Evolutionary conservation across 2,888 invertebrate genomes (phyloP).

Genomic region (Perdita meconis): DNA sequence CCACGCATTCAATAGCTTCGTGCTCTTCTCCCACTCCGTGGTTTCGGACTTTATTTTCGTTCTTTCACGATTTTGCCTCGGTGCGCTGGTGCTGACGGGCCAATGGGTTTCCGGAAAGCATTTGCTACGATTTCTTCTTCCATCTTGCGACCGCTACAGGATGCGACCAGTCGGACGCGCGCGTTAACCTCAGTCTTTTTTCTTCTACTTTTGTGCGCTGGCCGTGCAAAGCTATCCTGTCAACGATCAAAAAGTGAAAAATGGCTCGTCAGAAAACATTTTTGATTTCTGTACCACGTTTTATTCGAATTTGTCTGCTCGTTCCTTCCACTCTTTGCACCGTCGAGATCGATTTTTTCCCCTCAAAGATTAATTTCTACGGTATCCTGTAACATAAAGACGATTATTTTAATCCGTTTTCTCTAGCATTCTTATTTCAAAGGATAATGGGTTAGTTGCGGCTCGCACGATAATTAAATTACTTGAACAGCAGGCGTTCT

Average conservation of each 20-base stretch:
- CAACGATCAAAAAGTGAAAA: conserved; percentile 61
- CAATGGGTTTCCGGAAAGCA: conserved; percentile 72
- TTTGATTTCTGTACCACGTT: conserved; percentile 33
- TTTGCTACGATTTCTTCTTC: conserved; percentile 69
- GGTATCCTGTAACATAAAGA: no score
- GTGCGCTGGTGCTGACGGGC: conserved; percentile 65
- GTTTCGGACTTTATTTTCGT: conserved; percentile 61
- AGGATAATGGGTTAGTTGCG: conserved; percentile 40
- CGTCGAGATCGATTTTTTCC: no score
- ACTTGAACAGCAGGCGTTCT: conserved; percentile 53
- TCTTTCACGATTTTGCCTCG: conserved; percentile 62
- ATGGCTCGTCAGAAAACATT: conserved; percentile 56
- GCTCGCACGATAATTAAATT: conserved; percentile 53
- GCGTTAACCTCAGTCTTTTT: conserved; percentile 55
- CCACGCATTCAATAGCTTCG: conserved; percentile 14
- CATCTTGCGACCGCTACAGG: conserved; percentile 57
- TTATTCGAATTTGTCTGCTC: background rate
- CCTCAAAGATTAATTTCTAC: conserved; percentile 4
- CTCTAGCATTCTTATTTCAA: conserved; percentile 5
- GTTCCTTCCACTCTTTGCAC: conserved; percentile 15
- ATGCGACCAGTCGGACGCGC: conserved; percentile 58
- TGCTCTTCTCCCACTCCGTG: conserved; percentile 1
- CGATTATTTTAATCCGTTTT: no score
- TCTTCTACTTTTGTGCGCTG: conserved; percentile 63
- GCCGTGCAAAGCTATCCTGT: conserved; percentile 34